Percentiles rank a stretch among this genome's conserved stretches.
Conservation (phyloP, 2,888 invertebrate genomes). For the Pachycephus smyrnensis region DNA sequence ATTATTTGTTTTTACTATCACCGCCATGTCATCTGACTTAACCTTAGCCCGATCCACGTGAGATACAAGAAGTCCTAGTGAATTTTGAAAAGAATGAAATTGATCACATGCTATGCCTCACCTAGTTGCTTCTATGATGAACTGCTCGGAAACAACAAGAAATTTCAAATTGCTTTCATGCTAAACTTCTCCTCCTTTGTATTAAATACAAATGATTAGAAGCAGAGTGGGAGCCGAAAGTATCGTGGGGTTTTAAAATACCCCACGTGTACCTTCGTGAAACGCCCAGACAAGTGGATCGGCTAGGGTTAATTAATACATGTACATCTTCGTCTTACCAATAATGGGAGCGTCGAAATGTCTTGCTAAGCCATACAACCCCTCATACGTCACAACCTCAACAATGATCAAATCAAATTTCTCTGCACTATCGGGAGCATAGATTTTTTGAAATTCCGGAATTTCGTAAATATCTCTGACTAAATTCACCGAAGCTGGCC, state of each 20-base stretch:
- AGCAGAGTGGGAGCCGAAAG: too few relatives aligned
- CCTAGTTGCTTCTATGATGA: too few relatives aligned
- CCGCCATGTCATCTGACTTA: background rate
- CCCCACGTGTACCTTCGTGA: background rate
- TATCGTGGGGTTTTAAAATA: background rate
- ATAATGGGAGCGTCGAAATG: slow-evolving; percentile 71
- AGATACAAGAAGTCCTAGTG: background rate
- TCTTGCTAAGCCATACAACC: slow-evolving; percentile 69
- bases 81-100: background rate
- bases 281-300: background rate
- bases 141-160: too few relatives aligned
- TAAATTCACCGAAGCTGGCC: too few relatives aligned
- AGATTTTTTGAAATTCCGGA: slow-evolving; percentile 10
- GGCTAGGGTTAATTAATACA: background rate
- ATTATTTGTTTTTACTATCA: too few relatives aligned
- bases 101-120: background rate
- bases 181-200: too few relatives aligned
- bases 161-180: too few relatives aligned
- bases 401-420: slow-evolving; percentile 72
- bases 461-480: background rate
- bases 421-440: slow-evolving; percentile 41
- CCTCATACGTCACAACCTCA: slow-evolving; percentile 68
- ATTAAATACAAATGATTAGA: too few relatives aligned
- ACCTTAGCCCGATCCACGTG: background rate
- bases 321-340: slow-evolving; percentile 28